These are phyloP conservation scores for Argyrosomus regius DNA, from an alignment of 2,797 vertebrate genomes.

Conservation along the genomic window DNA sequence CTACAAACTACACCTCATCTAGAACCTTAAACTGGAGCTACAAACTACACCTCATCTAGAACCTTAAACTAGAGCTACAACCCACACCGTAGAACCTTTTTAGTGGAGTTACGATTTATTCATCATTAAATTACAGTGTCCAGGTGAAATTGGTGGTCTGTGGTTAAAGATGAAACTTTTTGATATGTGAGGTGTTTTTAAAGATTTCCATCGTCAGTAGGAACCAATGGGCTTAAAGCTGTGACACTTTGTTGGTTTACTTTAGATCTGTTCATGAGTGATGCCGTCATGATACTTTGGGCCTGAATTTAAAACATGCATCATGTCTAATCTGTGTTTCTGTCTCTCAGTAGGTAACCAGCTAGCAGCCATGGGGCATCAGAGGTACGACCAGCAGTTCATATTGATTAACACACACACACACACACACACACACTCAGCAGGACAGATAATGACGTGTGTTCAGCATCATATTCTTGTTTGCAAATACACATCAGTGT, in stretches of 20 bases:
- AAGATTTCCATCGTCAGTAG: not conserved
- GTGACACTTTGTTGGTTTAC: not conserved
- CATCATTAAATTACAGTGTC: too few species aligned
- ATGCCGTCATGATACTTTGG: too few species aligned
- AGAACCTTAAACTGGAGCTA: too few species aligned
- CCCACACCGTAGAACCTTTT: too few species aligned
- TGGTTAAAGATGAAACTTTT: too few species aligned
- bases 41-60: too few species aligned
- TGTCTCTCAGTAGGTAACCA: conserved; percentile 93
- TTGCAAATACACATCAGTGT: conserved; percentile 47
- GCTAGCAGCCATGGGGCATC: conserved; percentile 95
- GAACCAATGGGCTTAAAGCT: not conserved
- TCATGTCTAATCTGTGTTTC: conserved; percentile 31
- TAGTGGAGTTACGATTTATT: too few species aligned
- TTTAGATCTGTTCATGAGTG: too few species aligned
- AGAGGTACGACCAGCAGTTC: conserved; percentile 88
- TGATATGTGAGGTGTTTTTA: not conserved
- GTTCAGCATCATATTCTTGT: conserved; percentile 44
- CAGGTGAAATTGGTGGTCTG: too few species aligned
- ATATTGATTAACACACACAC: conserved; percentile 63
- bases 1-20: too few species aligned
- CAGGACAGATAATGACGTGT: conserved; percentile 20
- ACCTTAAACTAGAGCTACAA: too few species aligned
- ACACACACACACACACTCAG: conserved; percentile 37
- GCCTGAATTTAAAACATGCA: too few species aligned